Conservation (phyloP, 1,140 invertebrate species). For the Drosophila serrata region DNA sequence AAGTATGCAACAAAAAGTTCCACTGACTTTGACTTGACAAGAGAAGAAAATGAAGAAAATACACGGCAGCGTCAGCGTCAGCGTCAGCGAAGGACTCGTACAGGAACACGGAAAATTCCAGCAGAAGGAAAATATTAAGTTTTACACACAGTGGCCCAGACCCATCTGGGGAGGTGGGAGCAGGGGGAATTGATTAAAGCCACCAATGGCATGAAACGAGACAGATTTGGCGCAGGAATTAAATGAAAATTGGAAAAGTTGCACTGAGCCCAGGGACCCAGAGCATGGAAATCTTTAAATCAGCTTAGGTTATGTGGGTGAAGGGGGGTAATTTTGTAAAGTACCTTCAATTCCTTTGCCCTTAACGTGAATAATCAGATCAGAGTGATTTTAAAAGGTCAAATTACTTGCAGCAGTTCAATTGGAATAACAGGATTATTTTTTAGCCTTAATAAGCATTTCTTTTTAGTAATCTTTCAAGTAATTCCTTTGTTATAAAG, state of each 20-base stretch:
- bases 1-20: conserved; percentile 78
- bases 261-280: neutral
- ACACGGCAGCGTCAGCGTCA: conserved; percentile 4
- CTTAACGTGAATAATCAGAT: conserved; percentile 11
- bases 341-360: neutral
- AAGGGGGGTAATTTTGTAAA: conserved; percentile 18
- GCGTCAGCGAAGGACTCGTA: conserved; percentile 2
- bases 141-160: conserved; percentile 20
- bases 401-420: neutral
- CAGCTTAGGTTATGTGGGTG: conserved; percentile 11
- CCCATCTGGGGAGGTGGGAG: conserved; percentile 14
- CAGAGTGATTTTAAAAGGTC: neutral
- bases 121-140: conserved; percentile 44
- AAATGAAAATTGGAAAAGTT: conserved; percentile 54
- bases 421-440: conserved; percentile 3
- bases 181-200: conserved; percentile 43
- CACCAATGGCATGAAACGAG: conserved; percentile 23
- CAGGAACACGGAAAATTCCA: conserved; percentile 32
- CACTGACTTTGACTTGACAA: conserved; percentile 67
- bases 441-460: neutral
- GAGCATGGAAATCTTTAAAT: conserved; percentile 14
- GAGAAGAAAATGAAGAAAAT: conserved; percentile 28
- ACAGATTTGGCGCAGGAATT: conserved; percentile 41
- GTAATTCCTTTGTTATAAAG: conserved; percentile 3
- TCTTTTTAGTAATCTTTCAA: neutral